Evolutionary conservation across 2,888 invertebrate species (phyloP).

Genomic region (Lacanobia oleracea): DNA sequence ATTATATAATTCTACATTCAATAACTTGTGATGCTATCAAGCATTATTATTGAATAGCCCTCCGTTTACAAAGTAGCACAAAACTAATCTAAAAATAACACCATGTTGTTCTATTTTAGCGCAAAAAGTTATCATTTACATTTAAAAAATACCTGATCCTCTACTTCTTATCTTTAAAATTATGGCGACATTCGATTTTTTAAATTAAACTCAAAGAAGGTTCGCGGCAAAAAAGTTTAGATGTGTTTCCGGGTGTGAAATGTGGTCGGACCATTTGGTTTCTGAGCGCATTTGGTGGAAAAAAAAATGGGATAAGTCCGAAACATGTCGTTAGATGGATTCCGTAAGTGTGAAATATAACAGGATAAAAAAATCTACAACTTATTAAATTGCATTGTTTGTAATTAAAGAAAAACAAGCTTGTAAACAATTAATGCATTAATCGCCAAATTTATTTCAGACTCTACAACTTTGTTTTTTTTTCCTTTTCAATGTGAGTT

Average conservation of each 20-base stretch:
- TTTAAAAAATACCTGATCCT: conserved; percentile 32
- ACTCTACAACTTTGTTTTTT: too few relatives aligned
- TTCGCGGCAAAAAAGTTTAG: conserved; percentile 79
- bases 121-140: conserved; percentile 15
- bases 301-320: conserved; percentile 58
- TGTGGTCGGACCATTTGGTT: conserved; percentile 85
- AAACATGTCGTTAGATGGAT: conserved; percentile 34
- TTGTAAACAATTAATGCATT: too few relatives aligned
- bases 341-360: conserved; percentile 54
- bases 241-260: conserved; percentile 88
- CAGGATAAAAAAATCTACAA: too few relatives aligned
- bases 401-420: too few relatives aligned
- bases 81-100: conserved; percentile 16
- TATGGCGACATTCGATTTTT: conserved; percentile 54
- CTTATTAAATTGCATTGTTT: too few relatives aligned
- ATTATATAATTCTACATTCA: background rate
- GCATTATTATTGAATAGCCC: background rate
- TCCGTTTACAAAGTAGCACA: background rate
- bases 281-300: conserved; percentile 79
- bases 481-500: too few relatives aligned
- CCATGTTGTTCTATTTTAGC: background rate
- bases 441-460: too few relatives aligned
- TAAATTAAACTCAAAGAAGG: conserved; percentile 62
- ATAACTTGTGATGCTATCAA: background rate
- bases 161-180: conserved; percentile 29